Conservation (phyloP, 35 echinoderm and acorn worm genomes). For the Stichopus chloronotus region DNA sequence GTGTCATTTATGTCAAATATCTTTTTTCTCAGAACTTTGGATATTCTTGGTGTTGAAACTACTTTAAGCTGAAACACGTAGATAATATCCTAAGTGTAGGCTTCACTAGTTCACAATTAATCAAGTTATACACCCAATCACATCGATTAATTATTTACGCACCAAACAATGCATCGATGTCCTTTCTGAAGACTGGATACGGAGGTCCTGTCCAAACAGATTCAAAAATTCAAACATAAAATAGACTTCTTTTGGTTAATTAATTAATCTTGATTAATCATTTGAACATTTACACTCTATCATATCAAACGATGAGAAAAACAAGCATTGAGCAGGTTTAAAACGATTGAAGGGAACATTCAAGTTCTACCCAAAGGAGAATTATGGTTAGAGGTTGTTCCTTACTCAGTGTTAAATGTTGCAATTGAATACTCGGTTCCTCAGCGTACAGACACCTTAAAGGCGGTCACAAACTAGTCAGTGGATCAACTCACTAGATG, state of each 20-base stretch:
- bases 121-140: background rate
- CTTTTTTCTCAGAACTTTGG: too few species aligned
- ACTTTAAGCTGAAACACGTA: background rate
- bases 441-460: too few species aligned
- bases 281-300: background rate
- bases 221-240: background rate
- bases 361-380: background rate
- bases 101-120: background rate
- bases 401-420: background rate
- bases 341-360: background rate
- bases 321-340: background rate
- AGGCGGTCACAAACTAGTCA: too few species aligned
- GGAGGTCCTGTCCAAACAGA: background rate
- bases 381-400: background rate
- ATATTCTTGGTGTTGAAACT: too few species aligned
- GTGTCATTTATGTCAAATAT: too few species aligned
- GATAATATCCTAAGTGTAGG: background rate
- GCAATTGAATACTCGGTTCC: too few species aligned
- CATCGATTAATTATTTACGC: background rate
- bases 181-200: constrained; percentile 2
- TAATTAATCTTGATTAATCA: background rate
- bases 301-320: background rate
- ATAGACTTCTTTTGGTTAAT: background rate
- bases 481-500: too few species aligned
- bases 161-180: background rate